Conservation (phyloP, 2,888 invertebrate genomes). For the Seira ritae region DNA sequence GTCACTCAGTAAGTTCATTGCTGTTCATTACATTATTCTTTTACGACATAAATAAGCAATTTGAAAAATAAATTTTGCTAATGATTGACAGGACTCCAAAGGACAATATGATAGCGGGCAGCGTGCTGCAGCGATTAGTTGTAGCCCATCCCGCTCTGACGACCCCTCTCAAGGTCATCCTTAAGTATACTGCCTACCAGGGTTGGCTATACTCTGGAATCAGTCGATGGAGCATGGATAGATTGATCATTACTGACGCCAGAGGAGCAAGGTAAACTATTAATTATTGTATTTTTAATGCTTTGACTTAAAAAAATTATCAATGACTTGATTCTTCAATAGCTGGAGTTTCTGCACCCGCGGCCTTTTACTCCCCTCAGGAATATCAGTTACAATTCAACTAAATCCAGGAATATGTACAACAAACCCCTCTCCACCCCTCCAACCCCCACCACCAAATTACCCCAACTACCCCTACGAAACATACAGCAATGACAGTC, state of each 20-base stretch:
- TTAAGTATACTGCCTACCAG: conserved; percentile 91
- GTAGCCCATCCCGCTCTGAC: conserved; percentile 92
- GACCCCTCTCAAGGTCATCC: conserved; percentile 83
- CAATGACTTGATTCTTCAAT: neutral
- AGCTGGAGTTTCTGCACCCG: conserved; percentile 89
- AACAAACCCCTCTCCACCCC: conserved; percentile 2
- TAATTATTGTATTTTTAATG: neutral
- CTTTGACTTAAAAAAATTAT: no score
- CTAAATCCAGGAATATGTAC: conserved; percentile 86
- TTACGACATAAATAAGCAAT: no score
- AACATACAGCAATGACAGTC: conserved; percentile 28
- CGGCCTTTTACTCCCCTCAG: conserved; percentile 84
- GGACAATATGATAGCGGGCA: conserved; percentile 83
- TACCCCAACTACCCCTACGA: conserved; percentile 49
- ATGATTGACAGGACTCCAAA: conserved; percentile 89
- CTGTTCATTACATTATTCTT: no score
- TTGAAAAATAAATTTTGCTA: no score
- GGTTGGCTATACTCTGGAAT: conserved; percentile 93
- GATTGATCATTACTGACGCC: conserved; percentile 88
- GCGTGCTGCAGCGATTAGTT: conserved; percentile 86
- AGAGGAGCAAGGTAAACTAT: conserved; percentile 84
- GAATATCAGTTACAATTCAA: conserved; percentile 83
- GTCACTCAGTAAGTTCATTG: conserved; percentile 84
- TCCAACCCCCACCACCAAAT: conserved; percentile 22
- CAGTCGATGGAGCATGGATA: conserved; percentile 87